Evolutionary conservation across 2,888 invertebrate species (phyloP), one percentile per base, ranked within the genome.

Genomic region (Gisinianus flammeolus): DNA sequence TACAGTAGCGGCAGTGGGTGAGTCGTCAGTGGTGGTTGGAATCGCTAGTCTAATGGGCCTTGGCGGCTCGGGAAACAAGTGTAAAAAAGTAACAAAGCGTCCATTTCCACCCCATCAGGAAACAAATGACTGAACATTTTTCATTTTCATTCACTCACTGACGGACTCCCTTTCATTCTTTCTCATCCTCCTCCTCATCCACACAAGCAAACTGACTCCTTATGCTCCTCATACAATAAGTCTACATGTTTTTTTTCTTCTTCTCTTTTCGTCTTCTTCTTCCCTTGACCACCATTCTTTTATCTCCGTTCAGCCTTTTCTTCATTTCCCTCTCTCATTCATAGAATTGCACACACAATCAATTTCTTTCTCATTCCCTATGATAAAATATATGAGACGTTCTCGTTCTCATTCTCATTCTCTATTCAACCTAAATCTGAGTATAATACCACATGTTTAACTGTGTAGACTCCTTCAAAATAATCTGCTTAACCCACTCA

Each of bases 91-190:
- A 76, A 75, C 73, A 76, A 76, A 77, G 74, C 76, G 79, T 71
- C 76, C 76, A 81, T 81, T 79, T 81, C 78, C 76, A 79, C 71
- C 79, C 69, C 79, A 78, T 81, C 76, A 78, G 64, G 67, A 76
- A 79, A 81, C 78, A 79, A 78, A 79, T 79, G 79, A 81, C 76
- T 22, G 66, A 52, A 62, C 80, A 81, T 81, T 81, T 81, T 79
- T 81, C 81, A 79, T 81, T 77, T 77, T 68, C 76, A 67, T 75
- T 78, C 76, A 73, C 71, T 67, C 75, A 24, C 67, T 71, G 35
- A 69, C 58, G 58, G 22, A 19, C 6, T n/a, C 26, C 24, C n/a
- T 33, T 24, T 70, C 28, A 19, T 26, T 70, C 70, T 26, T n/a
- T 52, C 69, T 24, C 35, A 24, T 26, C 69, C 69, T 44, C 24